These are phyloP conservation scores for Willisornis vidua DNA, from an alignment of 2,113 vertebrate genomes.

Conservation along the genomic window DNA sequence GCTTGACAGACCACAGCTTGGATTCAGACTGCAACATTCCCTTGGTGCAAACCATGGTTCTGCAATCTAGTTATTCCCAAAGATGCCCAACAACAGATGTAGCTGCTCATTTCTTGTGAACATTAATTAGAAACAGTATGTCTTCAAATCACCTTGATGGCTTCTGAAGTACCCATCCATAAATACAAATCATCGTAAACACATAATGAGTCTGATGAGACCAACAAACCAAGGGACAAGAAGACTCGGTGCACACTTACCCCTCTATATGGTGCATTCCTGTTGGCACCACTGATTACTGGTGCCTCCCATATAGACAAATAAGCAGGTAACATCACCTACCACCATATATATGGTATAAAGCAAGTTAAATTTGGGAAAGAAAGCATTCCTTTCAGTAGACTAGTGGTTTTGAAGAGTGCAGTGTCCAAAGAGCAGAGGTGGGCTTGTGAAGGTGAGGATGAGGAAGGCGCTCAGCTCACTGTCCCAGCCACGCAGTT, in stretches of 20 bases:
- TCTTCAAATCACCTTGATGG: not conserved
- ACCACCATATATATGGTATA: rapidly evolving
- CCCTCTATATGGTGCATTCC: rapidly evolving
- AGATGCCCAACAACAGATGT: not conserved
- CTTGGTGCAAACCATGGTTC: not conserved
- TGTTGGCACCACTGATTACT: not conserved
- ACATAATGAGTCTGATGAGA: not conserved
- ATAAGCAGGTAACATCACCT: not conserved
- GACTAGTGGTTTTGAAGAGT: not conserved
- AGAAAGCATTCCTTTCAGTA: not conserved
- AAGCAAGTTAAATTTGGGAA: not conserved
- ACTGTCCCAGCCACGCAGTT: rapidly evolving
- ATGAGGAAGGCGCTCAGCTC: not conserved
- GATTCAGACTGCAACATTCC: not conserved
- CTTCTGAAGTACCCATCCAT: not conserved
- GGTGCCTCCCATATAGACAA: not conserved
- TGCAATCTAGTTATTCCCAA: not conserved
- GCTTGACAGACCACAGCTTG: not conserved
- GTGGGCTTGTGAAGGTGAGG: not conserved
- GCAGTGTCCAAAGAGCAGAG: not conserved
- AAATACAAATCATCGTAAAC: not conserved
- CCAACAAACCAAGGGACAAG: not conserved
- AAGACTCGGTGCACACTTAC: not conserved
- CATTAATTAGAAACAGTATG: not conserved
- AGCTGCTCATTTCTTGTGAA: not conserved